Evolutionary conservation across 2,113 vertebrate species (phyloP), one percentile per base, ranked within the genome.

Genomic region (Dromiciops gliroides): DNA sequence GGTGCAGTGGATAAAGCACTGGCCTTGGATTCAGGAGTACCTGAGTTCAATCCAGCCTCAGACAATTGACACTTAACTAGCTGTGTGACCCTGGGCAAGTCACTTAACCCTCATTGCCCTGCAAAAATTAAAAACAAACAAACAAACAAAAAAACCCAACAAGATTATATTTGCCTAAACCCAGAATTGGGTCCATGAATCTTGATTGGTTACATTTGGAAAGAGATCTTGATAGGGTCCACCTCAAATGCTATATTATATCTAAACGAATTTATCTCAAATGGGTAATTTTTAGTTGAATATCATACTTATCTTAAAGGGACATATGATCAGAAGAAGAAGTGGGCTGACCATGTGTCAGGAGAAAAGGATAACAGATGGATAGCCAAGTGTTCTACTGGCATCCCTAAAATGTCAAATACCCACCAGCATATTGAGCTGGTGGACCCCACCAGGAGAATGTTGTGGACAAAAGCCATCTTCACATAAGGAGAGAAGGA

Each of bases 111-210:
- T n/a, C n/a, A n/a, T n/a, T n/a, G n/a, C n/a, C n/a, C n/a, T n/a
- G n/a, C n/a, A n/a, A n/a, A n/a, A n/a, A n/a, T n/a, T n/a, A n/a
- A n/a, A n/a, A n/a, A n/a, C n/a, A n/a, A n/a, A n/a, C n/a, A n/a
- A n/a, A n/a, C n/a, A n/a, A n/a, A n/a, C n/a, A n/a, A n/a, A n/a
- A n/a, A n/a, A n/a, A n/a, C n/a, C n/a, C n/a, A n/a, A n/a, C n/a
- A 50, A 23, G 51, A 16, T 3, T 0, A 1, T 44, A 8, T 0
- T 26, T 48, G 48, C 23, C 48, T 52, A 5, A 0, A 37, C 0
- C 31, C 23, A 16, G n/a, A 48, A 67, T 90, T 91, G 44, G 16
- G 1, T 51, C 22, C 56, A 60, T 60, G 56, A 60, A 31, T 8
- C n/a, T 49, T 28, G 16, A 48, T 1, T 53, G 26, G 3, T 1